These are phyloP conservation scores for Scalopus aquaticus DNA, from an alignment of 2,113 vertebrate genomes.

Conservation along the genomic window DNA sequence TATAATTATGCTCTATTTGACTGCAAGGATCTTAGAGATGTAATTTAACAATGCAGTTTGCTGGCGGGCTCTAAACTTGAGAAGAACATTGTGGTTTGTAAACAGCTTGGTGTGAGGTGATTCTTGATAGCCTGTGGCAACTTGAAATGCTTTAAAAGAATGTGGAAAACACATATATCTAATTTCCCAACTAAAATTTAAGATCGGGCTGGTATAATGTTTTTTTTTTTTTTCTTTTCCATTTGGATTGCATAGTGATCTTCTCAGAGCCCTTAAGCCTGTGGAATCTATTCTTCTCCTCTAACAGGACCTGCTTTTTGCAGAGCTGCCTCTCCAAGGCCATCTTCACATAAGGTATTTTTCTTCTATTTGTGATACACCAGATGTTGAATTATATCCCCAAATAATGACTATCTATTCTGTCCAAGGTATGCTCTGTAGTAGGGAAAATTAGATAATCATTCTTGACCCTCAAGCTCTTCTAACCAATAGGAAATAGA, in stretches of 20 bases:
- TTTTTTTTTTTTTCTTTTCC: neutral
- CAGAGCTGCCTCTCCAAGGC: neutral
- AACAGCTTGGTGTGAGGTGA: neutral
- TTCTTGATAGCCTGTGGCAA: neutral
- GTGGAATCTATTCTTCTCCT: neutral
- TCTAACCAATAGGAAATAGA: neutral
- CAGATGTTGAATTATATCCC: neutral
- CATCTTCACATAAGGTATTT: neutral
- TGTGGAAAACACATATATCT: constrained; percentile 51
- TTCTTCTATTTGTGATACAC: neutral
- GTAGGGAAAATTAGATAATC: neutral
- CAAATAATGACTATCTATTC: neutral
- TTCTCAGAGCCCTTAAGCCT: neutral
- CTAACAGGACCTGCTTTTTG: neutral
- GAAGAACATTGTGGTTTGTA: neutral
- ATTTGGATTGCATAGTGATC: neutral
- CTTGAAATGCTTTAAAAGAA: constrained; percentile 40
- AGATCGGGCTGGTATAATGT: neutral
- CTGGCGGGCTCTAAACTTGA: neutral
- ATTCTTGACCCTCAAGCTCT: neutral
- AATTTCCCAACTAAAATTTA: constrained; percentile 45
- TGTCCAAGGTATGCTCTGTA: neutral
- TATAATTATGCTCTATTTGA: neutral
- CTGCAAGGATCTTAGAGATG: neutral
- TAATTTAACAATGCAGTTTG: neutral